Evolutionary conservation across 2,113 vertebrate genomes (phyloP).

Genomic region (Trochalopteron elliotii): DNA sequence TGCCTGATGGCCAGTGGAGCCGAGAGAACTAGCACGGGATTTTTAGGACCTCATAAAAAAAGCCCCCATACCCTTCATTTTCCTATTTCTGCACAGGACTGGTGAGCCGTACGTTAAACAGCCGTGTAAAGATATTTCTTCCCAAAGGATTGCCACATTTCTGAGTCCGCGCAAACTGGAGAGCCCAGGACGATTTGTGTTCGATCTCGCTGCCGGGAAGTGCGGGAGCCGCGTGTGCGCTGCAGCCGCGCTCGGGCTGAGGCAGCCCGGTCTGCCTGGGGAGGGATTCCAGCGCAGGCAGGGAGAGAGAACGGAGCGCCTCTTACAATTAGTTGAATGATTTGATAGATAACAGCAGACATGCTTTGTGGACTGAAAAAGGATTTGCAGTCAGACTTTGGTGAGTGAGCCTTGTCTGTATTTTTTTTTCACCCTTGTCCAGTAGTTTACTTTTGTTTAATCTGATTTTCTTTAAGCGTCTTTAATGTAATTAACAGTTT

Average conservation of each 20-base stretch:
- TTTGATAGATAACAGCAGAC: slow-evolving; percentile 61
- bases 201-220: not conserved
- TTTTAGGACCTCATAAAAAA: not conserved
- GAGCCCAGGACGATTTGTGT: not conserved
- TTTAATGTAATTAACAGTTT: not conserved
- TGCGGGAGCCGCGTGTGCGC: not conserved
- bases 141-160: not conserved
- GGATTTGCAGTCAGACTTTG: slow-evolving; percentile 79
- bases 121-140: not conserved
- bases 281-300: slow-evolving; percentile 10
- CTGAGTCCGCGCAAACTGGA: not conserved
- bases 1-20: slow-evolving; percentile 10
- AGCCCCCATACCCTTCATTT: not conserved
- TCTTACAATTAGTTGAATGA: slow-evolving; percentile 42
- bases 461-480: not conserved
- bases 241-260: slow-evolving; percentile 2
- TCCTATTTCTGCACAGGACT: not conserved
- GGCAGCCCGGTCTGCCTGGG: not conserved
- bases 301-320: not conserved
- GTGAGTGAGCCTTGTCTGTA: slow-evolving; percentile 65
- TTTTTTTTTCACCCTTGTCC: not conserved
- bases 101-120: not conserved
- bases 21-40: not conserved
- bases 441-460: slow-evolving; percentile 8
- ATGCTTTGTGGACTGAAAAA: slow-evolving; percentile 84